Percentiles rank a stretch among this genome's conserved stretches.
These are phyloP conservation scores for Hippocampus mohnikei DNA, from an alignment of 2,113 vertebrate species.

Conservation along the genomic window DNA sequence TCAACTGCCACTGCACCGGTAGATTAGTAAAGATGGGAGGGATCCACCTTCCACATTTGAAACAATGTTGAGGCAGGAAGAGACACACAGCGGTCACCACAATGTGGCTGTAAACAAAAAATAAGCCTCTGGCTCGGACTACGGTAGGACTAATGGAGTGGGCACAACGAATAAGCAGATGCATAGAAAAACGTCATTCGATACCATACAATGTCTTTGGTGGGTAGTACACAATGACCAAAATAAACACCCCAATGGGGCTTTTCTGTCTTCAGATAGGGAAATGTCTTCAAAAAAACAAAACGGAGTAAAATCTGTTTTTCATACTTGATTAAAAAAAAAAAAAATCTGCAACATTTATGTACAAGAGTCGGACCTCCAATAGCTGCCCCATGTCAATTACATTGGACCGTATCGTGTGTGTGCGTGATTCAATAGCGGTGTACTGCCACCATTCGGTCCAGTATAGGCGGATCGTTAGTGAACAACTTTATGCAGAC, in stretches of 20 bases:
- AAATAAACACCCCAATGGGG: conserved; percentile 51
- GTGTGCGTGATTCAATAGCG: conserved; percentile 54
- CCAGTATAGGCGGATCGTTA: background rate
- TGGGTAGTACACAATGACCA: conserved; percentile 24
- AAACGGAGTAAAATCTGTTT: conserved; percentile 9
- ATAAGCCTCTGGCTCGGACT: background rate
- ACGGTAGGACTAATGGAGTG: background rate
- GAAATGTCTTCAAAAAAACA: conserved; percentile 45
- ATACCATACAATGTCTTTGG: conserved; percentile 49
- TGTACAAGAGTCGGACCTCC: conserved; percentile 10
- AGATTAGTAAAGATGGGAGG: background rate
- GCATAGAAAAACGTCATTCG: conserved; percentile 22
- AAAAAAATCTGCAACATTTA: conserved; percentile 26
- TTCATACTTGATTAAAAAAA: conserved; percentile 7
- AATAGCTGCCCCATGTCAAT: conserved; percentile 29
- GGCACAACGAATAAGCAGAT: conserved; percentile 10
- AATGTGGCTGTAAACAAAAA: conserved; percentile 7
- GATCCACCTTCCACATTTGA: background rate
- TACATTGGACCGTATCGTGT: background rate
- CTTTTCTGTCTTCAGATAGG: conserved; percentile 29
- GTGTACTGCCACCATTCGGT: background rate
- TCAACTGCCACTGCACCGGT: conserved; percentile 2
- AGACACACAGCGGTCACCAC: background rate
- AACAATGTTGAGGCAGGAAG: conserved; percentile 1
- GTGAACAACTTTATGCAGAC: too few species aligned